Percentiles rank a stretch among this genome's conserved stretches.
These are phyloP conservation scores for Proisotoma minuta DNA, from an alignment of 2,888 invertebrate species.

Conservation along the genomic window DNA sequence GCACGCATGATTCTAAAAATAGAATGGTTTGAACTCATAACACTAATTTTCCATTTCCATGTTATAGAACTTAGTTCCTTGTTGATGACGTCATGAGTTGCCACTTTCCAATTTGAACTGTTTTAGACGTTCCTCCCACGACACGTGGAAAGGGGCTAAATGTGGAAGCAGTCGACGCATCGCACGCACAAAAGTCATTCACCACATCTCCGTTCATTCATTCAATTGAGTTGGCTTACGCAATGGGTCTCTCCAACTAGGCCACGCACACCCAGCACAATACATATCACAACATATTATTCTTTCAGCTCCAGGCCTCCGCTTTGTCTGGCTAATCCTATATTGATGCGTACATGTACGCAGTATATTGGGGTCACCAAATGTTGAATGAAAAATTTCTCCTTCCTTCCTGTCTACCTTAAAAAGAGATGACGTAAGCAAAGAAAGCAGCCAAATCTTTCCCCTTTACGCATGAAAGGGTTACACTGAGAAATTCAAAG, in stretches of 20 bases:
- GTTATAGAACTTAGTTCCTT: no score
- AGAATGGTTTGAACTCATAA: background rate
- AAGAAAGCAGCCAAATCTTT: no score
- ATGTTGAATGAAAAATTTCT: no score
- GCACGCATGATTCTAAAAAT: background rate
- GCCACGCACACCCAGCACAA: background rate
- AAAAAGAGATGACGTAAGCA: no score
- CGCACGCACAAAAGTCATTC: slow-evolving; percentile 8
- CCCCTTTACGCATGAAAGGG: no score
- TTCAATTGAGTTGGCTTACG: slow-evolving; percentile 1
- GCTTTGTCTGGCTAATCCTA: no score
- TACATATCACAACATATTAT: background rate
- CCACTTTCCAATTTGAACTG: background rate
- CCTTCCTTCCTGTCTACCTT: no score
- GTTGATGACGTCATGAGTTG: slow-evolving; percentile 7
- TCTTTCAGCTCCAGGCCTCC: no score
- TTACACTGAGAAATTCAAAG: no score
- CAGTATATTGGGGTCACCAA: no score
- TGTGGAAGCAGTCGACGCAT: slow-evolving; percentile 12
- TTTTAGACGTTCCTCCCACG: slow-evolving; percentile 17
- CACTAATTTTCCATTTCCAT: background rate
- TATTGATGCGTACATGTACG: no score
- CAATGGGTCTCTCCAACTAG: background rate
- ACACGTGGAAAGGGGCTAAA: slow-evolving; percentile 22
- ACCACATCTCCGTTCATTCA: slow-evolving; percentile 8